Evolutionary conservation across 2,888 invertebrate genomes (phyloP).

Genomic region (Heliconius ethilla): DNA sequence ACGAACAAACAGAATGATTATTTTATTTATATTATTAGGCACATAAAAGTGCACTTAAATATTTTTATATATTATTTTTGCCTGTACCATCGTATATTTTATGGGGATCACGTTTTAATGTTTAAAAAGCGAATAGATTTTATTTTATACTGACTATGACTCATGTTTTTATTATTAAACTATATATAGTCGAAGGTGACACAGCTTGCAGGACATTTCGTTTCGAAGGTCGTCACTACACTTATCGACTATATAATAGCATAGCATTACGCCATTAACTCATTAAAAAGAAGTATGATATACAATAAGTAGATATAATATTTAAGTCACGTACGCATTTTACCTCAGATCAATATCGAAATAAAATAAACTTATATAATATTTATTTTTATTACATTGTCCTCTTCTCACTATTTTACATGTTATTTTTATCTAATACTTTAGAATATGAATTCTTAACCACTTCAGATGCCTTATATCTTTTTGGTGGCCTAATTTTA

Average conservation of each 20-base stretch:
- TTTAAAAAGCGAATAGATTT: not conserved
- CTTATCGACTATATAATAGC: slow-evolving; percentile 10
- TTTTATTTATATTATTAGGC: too few relatives aligned
- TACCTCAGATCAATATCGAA: not conserved
- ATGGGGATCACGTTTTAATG: not conserved
- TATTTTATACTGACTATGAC: not conserved
- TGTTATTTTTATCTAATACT: not conserved
- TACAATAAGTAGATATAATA: slow-evolving; percentile 5
- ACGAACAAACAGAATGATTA: too few relatives aligned
- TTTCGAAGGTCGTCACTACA: slow-evolving; percentile 10
- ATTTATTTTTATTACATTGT: not conserved
- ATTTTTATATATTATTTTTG: too few relatives aligned
- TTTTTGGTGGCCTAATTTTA: not conserved
- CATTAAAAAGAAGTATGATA: not conserved
- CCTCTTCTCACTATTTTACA: too few relatives aligned
- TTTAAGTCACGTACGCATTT: slow-evolving; percentile 19
- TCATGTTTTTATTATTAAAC: slow-evolving; percentile 18
- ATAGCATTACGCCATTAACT: slow-evolving; percentile 9
- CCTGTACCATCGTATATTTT: not conserved
- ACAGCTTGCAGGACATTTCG: slow-evolving; percentile 15
- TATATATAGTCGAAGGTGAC: slow-evolving; percentile 24
- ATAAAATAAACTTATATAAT: not conserved
- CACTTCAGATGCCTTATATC: not conserved
- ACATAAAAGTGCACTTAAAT: too few relatives aligned
- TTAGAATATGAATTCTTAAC: not conserved